These are phyloP conservation scores for Melipona bicolor DNA, from an alignment of 2,888 invertebrate species.

Conservation along the genomic window DNA sequence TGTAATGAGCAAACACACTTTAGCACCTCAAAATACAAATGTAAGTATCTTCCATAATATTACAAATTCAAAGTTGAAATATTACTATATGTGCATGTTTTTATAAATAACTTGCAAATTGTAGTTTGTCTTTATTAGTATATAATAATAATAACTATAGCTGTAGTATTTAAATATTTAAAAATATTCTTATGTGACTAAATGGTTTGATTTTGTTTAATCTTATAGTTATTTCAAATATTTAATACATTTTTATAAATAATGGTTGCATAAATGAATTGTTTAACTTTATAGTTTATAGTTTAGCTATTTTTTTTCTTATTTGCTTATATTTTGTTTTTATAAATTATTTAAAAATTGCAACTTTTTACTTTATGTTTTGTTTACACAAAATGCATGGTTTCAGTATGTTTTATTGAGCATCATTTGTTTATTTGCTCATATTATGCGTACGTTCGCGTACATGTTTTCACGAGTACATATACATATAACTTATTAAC, in stretches of 20 bases:
- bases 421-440: slow-evolving; percentile 32
- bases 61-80: slow-evolving; percentile 14
- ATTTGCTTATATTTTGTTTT: not conserved
- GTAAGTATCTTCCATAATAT: slow-evolving; percentile 83
- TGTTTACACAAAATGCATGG: slow-evolving; percentile 35
- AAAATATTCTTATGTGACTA: not conserved
- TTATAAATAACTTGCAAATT: slow-evolving; percentile 19
- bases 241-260: slow-evolving; percentile 4
- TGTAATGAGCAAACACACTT: slow-evolving; percentile 96
- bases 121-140: slow-evolving; percentile 25
- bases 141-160: not conserved
- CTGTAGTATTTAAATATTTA: slow-evolving; percentile 11
- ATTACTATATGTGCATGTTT: slow-evolving; percentile 37
- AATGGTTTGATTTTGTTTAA: not conserved
- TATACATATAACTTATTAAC: slow-evolving; percentile 34
- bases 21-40: slow-evolving; percentile 89
- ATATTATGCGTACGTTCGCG: not conserved
- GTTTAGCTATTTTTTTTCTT: not conserved
- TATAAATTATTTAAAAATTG: not conserved
- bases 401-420: slow-evolving; percentile 3
- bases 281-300: not conserved
- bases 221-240: not conserved
- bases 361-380: slow-evolving; percentile 14
- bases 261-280: slow-evolving; percentile 7
- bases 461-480: slow-evolving; percentile 10